Percentiles rank a stretch among this genome's conserved stretches.
These are phyloP conservation scores for Poeciliopsis retropinna DNA, from an alignment of 2,113 vertebrate species.

Conservation along the genomic window DNA sequence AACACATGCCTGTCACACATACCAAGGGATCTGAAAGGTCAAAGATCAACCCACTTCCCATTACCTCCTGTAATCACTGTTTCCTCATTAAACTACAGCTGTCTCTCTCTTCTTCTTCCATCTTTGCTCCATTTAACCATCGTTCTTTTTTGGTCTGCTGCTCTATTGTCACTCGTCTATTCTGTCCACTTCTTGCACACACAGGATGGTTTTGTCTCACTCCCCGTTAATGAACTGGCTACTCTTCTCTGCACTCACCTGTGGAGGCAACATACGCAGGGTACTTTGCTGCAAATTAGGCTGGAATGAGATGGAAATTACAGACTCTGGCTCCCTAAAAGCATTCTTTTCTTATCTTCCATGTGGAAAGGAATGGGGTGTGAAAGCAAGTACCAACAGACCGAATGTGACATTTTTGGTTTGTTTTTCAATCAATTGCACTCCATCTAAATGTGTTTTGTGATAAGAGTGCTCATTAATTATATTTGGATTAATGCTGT, in stretches of 20 bases:
- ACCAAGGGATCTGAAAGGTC: slow-evolving; percentile 64
- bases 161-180: slow-evolving; percentile 22
- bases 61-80: slow-evolving; percentile 51
- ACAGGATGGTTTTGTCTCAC: slow-evolving; percentile 13
- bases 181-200: not conserved
- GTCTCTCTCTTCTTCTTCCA: slow-evolving; percentile 18
- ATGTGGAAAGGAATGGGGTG: slow-evolving; percentile 55
- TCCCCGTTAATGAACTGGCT: slow-evolving; percentile 60
- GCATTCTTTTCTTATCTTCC: slow-evolving; percentile 49
- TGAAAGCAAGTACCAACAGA: slow-evolving; percentile 38
- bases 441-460: slow-evolving; percentile 57
- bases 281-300: slow-evolving; percentile 71
- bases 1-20: slow-evolving; percentile 63
- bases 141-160: slow-evolving; percentile 7
- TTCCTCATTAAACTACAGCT: slow-evolving; percentile 62
- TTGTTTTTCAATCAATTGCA: slow-evolving; percentile 72
- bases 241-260: slow-evolving; percentile 49
- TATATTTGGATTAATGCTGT: slow-evolving; percentile 76
- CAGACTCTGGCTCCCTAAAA: slow-evolving; percentile 67
- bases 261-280: slow-evolving; percentile 66
- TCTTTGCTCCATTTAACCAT: not conserved
- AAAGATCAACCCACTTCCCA: slow-evolving; percentile 62
- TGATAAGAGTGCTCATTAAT: slow-evolving; percentile 66
- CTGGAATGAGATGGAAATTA: slow-evolving; percentile 77
- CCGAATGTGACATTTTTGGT: slow-evolving; percentile 42